Conservation (phyloP, 2,113 vertebrate genomes). For the Butorides virescens region DNA sequence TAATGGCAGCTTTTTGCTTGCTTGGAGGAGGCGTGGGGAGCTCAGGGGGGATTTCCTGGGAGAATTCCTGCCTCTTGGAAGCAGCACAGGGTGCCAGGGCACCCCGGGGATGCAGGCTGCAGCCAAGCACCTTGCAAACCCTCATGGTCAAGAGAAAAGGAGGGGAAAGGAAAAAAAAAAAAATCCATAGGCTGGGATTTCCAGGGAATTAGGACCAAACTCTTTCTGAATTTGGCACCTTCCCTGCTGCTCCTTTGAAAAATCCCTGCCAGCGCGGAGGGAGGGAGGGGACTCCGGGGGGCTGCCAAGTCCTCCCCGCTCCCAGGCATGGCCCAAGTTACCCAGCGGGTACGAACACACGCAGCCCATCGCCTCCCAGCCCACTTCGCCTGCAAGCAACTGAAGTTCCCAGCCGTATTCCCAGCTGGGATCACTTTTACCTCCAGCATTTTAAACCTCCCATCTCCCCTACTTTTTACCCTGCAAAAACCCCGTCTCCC, state of each 20-base stretch:
- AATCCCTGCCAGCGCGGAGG: background rate
- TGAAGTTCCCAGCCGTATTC: background rate
- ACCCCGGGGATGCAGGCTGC: background rate
- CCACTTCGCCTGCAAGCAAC: background rate
- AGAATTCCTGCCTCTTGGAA: background rate
- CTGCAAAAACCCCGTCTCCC: background rate
- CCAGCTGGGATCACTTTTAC: background rate
- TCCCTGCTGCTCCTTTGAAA: background rate
- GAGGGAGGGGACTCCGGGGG: background rate
- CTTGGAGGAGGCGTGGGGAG: background rate
- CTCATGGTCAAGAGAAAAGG: rapidly evolving
- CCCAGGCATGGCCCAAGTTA: background rate
- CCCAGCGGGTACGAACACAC: background rate
- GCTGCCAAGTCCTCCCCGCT: background rate
- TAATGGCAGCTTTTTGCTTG: background rate
- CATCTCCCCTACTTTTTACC: background rate
- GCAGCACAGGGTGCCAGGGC: background rate
- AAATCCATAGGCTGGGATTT: background rate
- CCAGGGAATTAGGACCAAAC: constrained; percentile 17
- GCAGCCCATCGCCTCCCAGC: background rate
- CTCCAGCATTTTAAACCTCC: background rate
- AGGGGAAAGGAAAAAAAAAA: background rate
- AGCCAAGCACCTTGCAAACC: background rate
- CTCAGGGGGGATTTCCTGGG: background rate
- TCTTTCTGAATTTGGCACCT: constrained; percentile 8